Evolutionary conservation across 1,140 invertebrate genomes (phyloP), one percentile per base, ranked within the genome.

Genomic region (Sycophaga agraensis): DNA sequence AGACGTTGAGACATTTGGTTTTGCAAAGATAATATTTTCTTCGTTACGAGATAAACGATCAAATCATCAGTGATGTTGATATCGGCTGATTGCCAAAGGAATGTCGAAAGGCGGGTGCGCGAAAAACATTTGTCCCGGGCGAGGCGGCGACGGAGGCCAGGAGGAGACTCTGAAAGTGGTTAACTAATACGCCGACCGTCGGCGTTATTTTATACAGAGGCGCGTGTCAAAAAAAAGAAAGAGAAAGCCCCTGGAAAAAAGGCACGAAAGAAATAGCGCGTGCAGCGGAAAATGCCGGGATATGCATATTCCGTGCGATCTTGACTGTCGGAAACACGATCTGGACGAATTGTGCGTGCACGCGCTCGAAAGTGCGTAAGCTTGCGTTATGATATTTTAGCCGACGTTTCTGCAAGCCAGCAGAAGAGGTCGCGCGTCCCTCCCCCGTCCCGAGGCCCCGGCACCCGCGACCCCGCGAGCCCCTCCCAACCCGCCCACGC

Each of bases 171-270:
- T n/a, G n/a, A n/a, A n/a, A n/a, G n/a, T n/a, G n/a, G n/a, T n/a
- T 48, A 45, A 59, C 50, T 49, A 59, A 46, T 68, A 70, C 66
- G 65, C 68, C 66, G 69, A 64, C 68, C 67, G 68, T 69, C 70
- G 66, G 68, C 70, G 70, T 73, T 72, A 72, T 75, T 75, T 70
- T 72, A 66, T 66, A 67, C 57, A 9, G n/a, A n/a, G n/a, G n/a
- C 19, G 19, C 21, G 34, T 12, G 12, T 35, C 16, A 35, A 7
- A 35, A 37, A 21, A 19, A 35, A n/a, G n/a, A 42, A 42, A 7
- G 40, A 53, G 14, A 28, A 2, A 42, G 53, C 26, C n/a, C 26
- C 19, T 24, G 24, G 2, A 34, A 24, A 35, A 37, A 46, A 22
- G 17, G 22, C 48, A 48, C 34, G 39, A 49, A 12, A 40, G 37